Conservation (phyloP, 2,797 vertebrate genomes). For the Natrix natrix region DNA sequence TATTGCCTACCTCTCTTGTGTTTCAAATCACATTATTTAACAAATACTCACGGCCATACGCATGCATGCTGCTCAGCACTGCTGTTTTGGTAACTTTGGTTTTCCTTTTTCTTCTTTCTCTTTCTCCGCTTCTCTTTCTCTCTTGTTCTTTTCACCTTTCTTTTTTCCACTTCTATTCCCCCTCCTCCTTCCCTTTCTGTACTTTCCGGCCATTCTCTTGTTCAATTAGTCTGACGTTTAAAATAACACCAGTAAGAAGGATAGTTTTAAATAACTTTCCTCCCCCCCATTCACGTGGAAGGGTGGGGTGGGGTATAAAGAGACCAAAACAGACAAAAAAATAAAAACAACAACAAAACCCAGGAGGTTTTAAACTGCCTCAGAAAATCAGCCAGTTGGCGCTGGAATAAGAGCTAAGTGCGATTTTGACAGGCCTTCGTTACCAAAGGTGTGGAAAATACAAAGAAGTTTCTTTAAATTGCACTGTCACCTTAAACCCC, state of each 20-base stretch:
- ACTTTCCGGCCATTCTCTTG: neutral
- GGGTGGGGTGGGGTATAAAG: neutral
- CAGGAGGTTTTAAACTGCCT: neutral
- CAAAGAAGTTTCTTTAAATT: constrained; percentile 69
- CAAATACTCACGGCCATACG: neutral
- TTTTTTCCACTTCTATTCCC: neutral
- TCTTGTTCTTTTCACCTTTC: neutral
- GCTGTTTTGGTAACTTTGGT: neutral
- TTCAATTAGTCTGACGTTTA: neutral
- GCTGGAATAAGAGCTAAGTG: constrained; percentile 52
- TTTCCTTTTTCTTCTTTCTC: neutral
- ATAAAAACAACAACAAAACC: neutral
- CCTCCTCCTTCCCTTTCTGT: neutral
- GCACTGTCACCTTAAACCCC: constrained; percentile 80
- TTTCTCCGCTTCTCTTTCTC: no score
- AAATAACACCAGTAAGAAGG: neutral
- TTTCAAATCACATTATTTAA: neutral
- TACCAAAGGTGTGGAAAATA: constrained; percentile 76
- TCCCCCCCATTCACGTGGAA: neutral
- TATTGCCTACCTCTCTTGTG: neutral
- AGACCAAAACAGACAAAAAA: neutral
- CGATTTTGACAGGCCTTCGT: constrained; percentile 61
- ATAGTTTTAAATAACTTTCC: neutral
- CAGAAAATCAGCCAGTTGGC: neutral
- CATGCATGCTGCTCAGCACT: neutral